phyloP scores from a whole-genome alignment of 2,888 invertebrate genomes.

The Pammene fasciana region DNA sequence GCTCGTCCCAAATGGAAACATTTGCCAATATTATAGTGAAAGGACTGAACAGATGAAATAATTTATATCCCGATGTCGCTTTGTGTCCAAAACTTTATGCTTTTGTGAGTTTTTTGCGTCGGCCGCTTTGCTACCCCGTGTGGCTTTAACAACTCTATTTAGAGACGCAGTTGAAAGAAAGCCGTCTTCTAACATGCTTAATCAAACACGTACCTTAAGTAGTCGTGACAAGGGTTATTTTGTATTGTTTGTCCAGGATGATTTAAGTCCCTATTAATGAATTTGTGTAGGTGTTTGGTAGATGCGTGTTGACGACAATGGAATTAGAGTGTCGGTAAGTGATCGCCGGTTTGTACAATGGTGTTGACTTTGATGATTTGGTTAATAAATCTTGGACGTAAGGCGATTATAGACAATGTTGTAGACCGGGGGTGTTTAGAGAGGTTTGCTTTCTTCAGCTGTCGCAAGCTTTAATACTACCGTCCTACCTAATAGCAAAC shows the following conservation, averaged over 20 bases:
- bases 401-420: slow-evolving; percentile 63
- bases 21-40: slow-evolving; percentile 83
- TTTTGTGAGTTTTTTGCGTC: slow-evolving; percentile 78
- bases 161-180: slow-evolving; percentile 71
- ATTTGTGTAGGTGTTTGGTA: slow-evolving; percentile 57
- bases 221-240: slow-evolving; percentile 20
- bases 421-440: background rate
- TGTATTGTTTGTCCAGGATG: slow-evolving; percentile 39
- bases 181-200: slow-evolving; percentile 59
- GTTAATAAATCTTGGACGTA: slow-evolving; percentile 66
- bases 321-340: slow-evolving; percentile 77
- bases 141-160: slow-evolving; percentile 77
- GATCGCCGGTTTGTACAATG: slow-evolving; percentile 74
- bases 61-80: slow-evolving; percentile 82
- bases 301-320: slow-evolving; percentile 78
- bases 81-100: slow-evolving; percentile 79
- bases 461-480: background rate
- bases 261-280: slow-evolving; percentile 45
- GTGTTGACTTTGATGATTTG: slow-evolving; percentile 72
- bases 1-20: slow-evolving; percentile 81
- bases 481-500: background rate
- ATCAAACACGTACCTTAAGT: slow-evolving; percentile 38
- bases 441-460: background rate
- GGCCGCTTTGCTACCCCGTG: slow-evolving; percentile 73
- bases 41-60: slow-evolving; percentile 82